A percentile compares a stretch with the other conserved stretches of the same genome.
Conservation (phyloP, 2,113 vertebrate species). For the Melanocharis versteri region DNA sequence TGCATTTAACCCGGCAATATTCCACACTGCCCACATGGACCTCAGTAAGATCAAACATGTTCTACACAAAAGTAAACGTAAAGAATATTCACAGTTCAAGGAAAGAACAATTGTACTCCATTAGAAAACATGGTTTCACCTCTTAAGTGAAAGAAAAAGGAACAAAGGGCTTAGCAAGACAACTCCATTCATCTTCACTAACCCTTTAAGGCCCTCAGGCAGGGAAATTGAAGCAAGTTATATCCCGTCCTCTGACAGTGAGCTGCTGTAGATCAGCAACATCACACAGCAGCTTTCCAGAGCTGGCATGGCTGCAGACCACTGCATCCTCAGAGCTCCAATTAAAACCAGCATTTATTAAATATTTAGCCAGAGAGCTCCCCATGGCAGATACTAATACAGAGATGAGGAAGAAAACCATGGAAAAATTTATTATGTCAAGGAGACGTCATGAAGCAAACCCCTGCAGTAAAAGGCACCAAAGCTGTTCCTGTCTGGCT, state of each 20-base stretch:
- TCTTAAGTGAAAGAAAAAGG: background rate
- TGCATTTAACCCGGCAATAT: background rate
- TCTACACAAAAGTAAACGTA: background rate
- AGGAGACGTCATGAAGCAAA: background rate
- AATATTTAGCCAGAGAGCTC: background rate
- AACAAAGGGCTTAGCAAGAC: background rate
- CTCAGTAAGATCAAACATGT: background rate
- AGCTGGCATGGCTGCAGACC: background rate
- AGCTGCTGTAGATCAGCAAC: background rate
- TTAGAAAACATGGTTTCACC: background rate
- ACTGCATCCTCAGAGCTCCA: background rate
- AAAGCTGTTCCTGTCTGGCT: background rate
- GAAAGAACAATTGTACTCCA: background rate
- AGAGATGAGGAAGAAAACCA: background rate
- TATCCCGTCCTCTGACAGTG: background rate
- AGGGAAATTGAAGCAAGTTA: background rate
- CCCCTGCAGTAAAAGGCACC: background rate
- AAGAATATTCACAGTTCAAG: background rate
- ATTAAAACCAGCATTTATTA: background rate
- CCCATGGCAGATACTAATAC: background rate
- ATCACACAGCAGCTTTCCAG: background rate
- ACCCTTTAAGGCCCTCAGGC: background rate
- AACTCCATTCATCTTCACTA: background rate
- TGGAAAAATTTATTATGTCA: too few relatives aligned
- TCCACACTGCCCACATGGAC: background rate